Percentiles rank a stretch among this genome's conserved stretches.
Evolutionary conservation across 1,140 invertebrate genomes (phyloP).

Genomic region (Danaus plexippus): DNA sequence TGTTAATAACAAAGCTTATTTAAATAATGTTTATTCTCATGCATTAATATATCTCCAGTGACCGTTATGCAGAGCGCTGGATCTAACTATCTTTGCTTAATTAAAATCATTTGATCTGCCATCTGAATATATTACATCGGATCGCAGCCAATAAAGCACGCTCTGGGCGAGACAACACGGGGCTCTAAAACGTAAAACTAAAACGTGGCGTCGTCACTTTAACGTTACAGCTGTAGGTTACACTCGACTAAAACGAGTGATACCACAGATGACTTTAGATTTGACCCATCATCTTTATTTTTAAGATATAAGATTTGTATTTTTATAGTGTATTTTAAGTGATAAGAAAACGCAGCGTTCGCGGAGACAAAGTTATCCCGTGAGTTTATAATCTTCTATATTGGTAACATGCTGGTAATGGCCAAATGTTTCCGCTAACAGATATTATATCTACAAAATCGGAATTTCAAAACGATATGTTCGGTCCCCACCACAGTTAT

Average conservation of each 20-base stretch:
- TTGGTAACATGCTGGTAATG: slow-evolving; percentile 39
- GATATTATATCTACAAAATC: slow-evolving; percentile 47
- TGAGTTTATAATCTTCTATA: slow-evolving; percentile 30
- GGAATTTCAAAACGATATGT: slow-evolving; percentile 52
- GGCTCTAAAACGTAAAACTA: slow-evolving; percentile 1
- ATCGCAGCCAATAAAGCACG: slow-evolving; percentile 49
- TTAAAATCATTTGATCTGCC: slow-evolving; percentile 61
- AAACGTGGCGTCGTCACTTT: slow-evolving; percentile 6
- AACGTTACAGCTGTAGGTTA: neutral
- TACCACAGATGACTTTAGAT: too few relatives aligned
- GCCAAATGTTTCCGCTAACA: slow-evolving; percentile 50
- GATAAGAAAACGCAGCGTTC: neutral
- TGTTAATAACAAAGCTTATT: too few relatives aligned
- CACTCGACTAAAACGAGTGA: too few relatives aligned
- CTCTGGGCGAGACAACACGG: slow-evolving; percentile 27
- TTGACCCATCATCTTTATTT: too few relatives aligned
- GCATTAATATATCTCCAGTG: too few relatives aligned
- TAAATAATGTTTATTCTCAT: too few relatives aligned
- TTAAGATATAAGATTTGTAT: too few relatives aligned
- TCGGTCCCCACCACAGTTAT: slow-evolving; percentile 16
- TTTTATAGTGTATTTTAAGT: too few relatives aligned
- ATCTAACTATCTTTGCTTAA: slow-evolving; percentile 46
- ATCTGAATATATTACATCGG: slow-evolving; percentile 56
- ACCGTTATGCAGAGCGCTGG: slow-evolving; percentile 20
- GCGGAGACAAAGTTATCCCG: slow-evolving; percentile 8